A percentile compares a stretch with the other conserved stretches of the same genome.
These are phyloP conservation scores for Rhodinocichla rosea DNA, from an alignment of 2,113 vertebrate genomes.

Conservation along the genomic window DNA sequence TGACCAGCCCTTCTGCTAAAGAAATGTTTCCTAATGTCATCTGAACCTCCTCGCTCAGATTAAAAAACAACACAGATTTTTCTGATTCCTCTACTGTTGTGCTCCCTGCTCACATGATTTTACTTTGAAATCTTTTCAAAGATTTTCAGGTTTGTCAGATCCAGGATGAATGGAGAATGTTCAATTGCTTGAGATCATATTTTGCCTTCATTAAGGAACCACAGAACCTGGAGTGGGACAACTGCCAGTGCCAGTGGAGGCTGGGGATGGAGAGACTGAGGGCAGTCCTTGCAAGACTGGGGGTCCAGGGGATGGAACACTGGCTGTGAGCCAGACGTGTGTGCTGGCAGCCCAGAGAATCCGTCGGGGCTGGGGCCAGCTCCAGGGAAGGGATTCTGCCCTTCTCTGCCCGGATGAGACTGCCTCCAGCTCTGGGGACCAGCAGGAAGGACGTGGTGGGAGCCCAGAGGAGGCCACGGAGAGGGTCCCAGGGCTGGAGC, in stretches of 20 bases:
- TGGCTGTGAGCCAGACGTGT: accelerated
- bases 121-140: not conserved
- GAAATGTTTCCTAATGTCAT: not conserved
- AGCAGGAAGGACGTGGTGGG: not conserved
- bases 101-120: not conserved
- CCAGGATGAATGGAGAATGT: not conserved
- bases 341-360: not conserved
- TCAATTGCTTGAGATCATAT: not conserved
- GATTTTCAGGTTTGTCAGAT: not conserved
- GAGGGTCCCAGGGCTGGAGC: not conserved
- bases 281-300: not conserved
- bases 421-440: not conserved
- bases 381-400: not conserved
- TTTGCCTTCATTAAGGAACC: not conserved
- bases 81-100: not conserved
- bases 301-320: not conserved
- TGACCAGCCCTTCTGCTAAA: not conserved
- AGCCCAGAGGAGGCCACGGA: not conserved
- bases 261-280: not conserved
- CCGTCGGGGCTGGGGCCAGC: accelerated
- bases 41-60: not conserved
- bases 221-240: not conserved
- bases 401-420: not conserved
- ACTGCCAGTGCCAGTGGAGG: accelerated
- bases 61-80: not conserved